These are phyloP conservation scores for Penaeus chinensis DNA, from an alignment of 1,140 invertebrate genomes.

Conservation along the genomic window DNA sequence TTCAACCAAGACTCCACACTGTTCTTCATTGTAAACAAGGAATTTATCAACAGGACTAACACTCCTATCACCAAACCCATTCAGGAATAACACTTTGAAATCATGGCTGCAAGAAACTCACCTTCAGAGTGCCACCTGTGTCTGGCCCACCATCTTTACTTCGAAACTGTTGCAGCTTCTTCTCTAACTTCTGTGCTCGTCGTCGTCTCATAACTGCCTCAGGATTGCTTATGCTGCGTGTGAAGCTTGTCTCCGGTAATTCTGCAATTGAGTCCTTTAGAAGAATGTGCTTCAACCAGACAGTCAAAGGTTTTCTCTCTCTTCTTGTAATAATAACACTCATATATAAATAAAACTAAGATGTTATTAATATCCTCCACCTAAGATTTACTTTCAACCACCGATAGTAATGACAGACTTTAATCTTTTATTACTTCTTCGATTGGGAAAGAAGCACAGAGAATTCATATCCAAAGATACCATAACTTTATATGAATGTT, in stretches of 20 bases:
- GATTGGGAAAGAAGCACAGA: background rate
- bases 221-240: slow-evolving; percentile 97
- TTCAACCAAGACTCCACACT: no score
- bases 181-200: slow-evolving; percentile 96
- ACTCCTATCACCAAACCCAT: background rate
- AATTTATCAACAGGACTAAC: no score
- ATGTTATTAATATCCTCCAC: no score
- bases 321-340: background rate
- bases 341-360: no score
- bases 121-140: slow-evolving; percentile 93
- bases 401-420: no score
- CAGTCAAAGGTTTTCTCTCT: background rate
- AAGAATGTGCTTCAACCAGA: background rate
- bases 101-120: slow-evolving; percentile 63
- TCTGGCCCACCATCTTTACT: slow-evolving; percentile 79
- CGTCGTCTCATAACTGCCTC: slow-evolving; percentile 98
- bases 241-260: slow-evolving; percentile 97
- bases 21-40: no score
- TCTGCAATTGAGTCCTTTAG: slow-evolving; percentile 73
- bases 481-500: background rate
- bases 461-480: background rate
- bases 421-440: no score
- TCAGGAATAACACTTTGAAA: background rate
- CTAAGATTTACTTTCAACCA: no score
- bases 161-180: slow-evolving; percentile 95